Percentiles rank a stretch among this genome's conserved stretches.
These are phyloP conservation scores for Scaptomyza polygonia DNA, from an alignment of 2,888 invertebrate species.

Conservation along the genomic window DNA sequence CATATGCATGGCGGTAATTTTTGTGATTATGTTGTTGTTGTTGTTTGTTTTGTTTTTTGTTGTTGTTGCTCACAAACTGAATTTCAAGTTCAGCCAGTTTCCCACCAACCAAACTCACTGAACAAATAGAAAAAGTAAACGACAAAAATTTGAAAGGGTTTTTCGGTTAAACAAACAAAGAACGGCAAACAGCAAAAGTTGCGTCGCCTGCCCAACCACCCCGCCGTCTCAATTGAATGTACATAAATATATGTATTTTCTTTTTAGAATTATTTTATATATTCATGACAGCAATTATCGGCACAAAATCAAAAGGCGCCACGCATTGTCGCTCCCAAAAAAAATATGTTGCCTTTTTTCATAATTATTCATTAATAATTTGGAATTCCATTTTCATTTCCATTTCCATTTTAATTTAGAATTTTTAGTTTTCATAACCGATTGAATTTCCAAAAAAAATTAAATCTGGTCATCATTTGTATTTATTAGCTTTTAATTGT, in stretches of 20 bases:
- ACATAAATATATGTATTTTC: conserved; percentile 1
- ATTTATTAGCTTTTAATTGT: conserved; percentile 58
- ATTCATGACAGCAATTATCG: conserved; percentile 78
- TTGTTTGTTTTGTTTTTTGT: too few relatives aligned
- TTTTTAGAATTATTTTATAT: conserved; percentile 53
- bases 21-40: conserved; percentile 72
- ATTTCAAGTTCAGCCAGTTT: conserved; percentile 77
- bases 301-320: conserved; percentile 66
- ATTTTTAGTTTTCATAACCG: conserved; percentile 24
- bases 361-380: conserved; percentile 39
- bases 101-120: conserved; percentile 40
- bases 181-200: conserved; percentile 19
- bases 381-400: conserved; percentile 33
- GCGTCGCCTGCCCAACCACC: conserved; percentile 12
- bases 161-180: conserved; percentile 58
- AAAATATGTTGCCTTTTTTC: conserved; percentile 28
- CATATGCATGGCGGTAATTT: conserved; percentile 79
- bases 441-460: conserved; percentile 15
- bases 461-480: conserved; percentile 39
- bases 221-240: conserved; percentile 13
- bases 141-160: conserved; percentile 60
- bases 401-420: conserved; percentile 30
- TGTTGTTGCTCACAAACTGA: conserved; percentile 45
- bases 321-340: conserved; percentile 19
- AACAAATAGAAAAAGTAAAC: conserved; percentile 3